These are phyloP conservation scores for Pomacea canaliculata DNA, from an alignment of 2,888 invertebrate genomes.

Conservation along the genomic window DNA sequence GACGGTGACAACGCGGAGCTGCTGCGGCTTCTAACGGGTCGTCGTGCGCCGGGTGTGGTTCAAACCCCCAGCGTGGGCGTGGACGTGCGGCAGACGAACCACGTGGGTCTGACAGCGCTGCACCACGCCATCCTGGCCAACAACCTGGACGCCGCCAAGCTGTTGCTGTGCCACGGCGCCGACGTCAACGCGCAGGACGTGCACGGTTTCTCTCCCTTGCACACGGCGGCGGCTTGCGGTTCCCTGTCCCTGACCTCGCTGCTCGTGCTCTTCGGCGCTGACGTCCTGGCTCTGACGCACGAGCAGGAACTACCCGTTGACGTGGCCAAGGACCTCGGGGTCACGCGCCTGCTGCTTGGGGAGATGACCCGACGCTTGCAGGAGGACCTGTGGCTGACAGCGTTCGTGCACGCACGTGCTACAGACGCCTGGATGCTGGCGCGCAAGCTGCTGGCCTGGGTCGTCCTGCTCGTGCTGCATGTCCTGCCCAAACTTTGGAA, in stretches of 20 bases:
- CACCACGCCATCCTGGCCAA: conserved; percentile 62
- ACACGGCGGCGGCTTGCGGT: conserved; percentile 61
- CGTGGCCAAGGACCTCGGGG: conserved; percentile 55
- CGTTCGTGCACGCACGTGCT: conserved; percentile 25
- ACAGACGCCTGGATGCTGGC: conserved; percentile 18
- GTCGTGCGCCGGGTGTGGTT: conserved; percentile 22
- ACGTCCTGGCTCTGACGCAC: conserved; percentile 53
- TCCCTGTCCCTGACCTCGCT: conserved; percentile 55
- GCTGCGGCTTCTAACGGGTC: conserved; percentile 43
- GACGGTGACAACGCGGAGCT: conserved; percentile 59
- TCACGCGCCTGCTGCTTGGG: conserved; percentile 47
- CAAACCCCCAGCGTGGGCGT: conserved; percentile 30
- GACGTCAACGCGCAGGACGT: conserved; percentile 57
- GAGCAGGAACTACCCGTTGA: conserved; percentile 58
- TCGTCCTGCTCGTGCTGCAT: conserved; percentile 12
- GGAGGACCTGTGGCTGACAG: conserved; percentile 39
- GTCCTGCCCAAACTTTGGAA: not conserved
- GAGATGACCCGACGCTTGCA: conserved; percentile 57
- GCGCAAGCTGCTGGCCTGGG: conserved; percentile 15
- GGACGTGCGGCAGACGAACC: conserved; percentile 49
- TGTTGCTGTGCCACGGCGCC: conserved; percentile 54
- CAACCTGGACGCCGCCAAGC: conserved; percentile 61
- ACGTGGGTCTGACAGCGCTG: conserved; percentile 59
- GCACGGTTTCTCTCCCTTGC: conserved; percentile 59
- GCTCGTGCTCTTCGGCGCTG: conserved; percentile 57